Evolutionary conservation across 2,797 vertebrate genomes (phyloP), one percentile per base, ranked within the genome.

Genomic region (Trichosurus vulpecula): DNA sequence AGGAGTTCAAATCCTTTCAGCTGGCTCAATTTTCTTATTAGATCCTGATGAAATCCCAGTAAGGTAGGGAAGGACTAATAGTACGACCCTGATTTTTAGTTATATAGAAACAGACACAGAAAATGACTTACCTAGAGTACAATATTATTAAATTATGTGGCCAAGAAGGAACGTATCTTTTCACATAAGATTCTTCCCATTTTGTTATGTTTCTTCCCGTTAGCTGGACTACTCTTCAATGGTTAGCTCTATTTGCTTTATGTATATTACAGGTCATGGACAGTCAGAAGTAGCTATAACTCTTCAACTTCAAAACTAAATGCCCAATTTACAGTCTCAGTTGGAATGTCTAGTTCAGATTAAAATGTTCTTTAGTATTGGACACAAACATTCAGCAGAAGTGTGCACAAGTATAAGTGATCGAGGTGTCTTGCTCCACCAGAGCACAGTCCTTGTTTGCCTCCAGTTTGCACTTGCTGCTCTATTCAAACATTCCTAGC

Each of bases 381-480:
- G 41, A 94, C 14, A 90, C 54, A 51, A 4, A 91, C 90, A 94
- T 14, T 27, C 13, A 90, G 51, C 53, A 9, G n/a, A 93, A 25
- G 6, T 47, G 22, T 81, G 8, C 22, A 81, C 22, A 47, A 10
- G 41, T 11, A 31, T 90, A 19, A 93, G 58, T 55, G 8, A 93
- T 57, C 93, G 27, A 87, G 41, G 22, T 91, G 92, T 93, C 12
- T 51, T 94, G 19, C 0, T 90, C 51, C 31, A 14, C n/a, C 30
- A 19, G 14, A 92, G 91, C 25, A 90, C 74, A 95, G 61, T 25
- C 10, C 94, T 87, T 90, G 22, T 91, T 94, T 95, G n/a, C 25
- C 6, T 92, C 93, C 22, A 94, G 53, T 55, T 35, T 53, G 56
- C 90, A 41, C 92, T 31, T 92, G 89, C 19, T 30, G 47, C 87